phyloP scores from a whole-genome alignment of 2,797 vertebrate species.

The Loris lydekkerianus region DNA sequence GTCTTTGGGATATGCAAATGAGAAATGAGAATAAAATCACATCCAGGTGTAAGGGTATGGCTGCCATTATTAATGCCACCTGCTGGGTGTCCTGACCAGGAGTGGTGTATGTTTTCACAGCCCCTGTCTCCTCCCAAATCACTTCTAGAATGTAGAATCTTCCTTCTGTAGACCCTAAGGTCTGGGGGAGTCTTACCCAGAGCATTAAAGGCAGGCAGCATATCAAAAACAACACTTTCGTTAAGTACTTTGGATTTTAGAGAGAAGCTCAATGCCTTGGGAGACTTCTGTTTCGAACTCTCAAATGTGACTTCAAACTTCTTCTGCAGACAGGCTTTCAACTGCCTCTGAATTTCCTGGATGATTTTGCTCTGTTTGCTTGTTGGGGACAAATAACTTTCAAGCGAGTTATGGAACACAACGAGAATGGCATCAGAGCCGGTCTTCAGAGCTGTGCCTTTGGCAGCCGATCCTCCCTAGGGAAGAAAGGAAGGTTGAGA shows the following conservation, averaged over 20 bases:
- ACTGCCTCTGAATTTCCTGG: slow-evolving; percentile 52
- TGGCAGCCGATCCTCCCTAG: slow-evolving; percentile 52
- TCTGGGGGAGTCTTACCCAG: slow-evolving; percentile 79
- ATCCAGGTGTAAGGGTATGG: background rate
- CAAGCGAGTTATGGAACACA: background rate
- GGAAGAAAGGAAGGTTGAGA: background rate
- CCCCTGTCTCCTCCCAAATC: rapidly evolving
- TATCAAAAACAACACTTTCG: slow-evolving; percentile 76
- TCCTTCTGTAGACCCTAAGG: background rate
- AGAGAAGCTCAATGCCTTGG: slow-evolving; percentile 79
- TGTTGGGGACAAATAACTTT: slow-evolving; percentile 62
- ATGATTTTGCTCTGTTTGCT: rapidly evolving
- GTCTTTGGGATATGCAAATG: no score
- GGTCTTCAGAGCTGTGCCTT: slow-evolving; percentile 58
- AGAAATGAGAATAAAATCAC: background rate
- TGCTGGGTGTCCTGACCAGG: background rate
- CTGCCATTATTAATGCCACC: background rate
- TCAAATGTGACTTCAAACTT: background rate
- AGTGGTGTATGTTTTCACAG: no score
- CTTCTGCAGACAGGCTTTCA: background rate
- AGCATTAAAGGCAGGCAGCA: slow-evolving; percentile 83
- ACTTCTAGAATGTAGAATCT: background rate
- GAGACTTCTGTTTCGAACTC: background rate
- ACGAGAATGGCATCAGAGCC: slow-evolving; percentile 24
- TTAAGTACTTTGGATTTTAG: background rate